Conservation (phyloP, 2,888 invertebrate species). For the Hedychridium roseum region DNA sequence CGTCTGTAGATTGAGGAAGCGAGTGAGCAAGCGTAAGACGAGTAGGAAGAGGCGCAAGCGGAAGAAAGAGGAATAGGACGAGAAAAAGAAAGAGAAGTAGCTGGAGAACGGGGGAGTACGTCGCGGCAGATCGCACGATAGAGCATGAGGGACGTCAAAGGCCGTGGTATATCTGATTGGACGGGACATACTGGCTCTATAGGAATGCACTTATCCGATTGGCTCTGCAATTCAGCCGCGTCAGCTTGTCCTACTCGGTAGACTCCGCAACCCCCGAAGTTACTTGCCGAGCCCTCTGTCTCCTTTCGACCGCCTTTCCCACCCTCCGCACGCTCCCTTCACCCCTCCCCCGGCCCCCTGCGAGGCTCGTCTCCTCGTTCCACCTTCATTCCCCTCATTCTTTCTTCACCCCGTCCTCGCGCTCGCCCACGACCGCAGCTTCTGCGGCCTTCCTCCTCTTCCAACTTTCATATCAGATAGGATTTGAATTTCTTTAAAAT, state of each 20-base stretch:
- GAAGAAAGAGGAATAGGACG: constrained; percentile 1
- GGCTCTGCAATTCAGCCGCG: constrained; percentile 58
- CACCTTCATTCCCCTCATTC: neutral
- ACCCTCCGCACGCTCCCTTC: too few species aligned
- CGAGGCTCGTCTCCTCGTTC: too few species aligned
- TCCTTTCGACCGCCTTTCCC: too few species aligned
- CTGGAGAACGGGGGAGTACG: constrained; percentile 28
- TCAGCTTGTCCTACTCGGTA: constrained; percentile 52
- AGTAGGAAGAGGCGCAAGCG: neutral
- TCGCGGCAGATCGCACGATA: constrained; percentile 56
- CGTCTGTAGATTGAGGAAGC: neutral
- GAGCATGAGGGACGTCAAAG: constrained; percentile 62
- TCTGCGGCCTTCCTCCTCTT: constrained; percentile 27
- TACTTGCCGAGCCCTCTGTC: too few species aligned
- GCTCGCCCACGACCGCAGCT: constrained; percentile 11
- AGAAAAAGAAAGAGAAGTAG: neutral
- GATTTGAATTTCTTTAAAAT: constrained; percentile 50
- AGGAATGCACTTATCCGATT: constrained; percentile 63
- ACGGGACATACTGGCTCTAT: constrained; percentile 52
- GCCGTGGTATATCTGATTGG: constrained; percentile 59
- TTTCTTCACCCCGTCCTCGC: constrained; percentile 12
- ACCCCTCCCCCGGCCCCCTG: too few species aligned
- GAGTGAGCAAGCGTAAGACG: constrained; percentile 14
- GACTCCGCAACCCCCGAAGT: too few species aligned
- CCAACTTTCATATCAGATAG: constrained; percentile 51